These are phyloP conservation scores for Tenrec ecaudatus DNA, from an alignment of 2,113 vertebrate species.

Conservation along the genomic window DNA sequence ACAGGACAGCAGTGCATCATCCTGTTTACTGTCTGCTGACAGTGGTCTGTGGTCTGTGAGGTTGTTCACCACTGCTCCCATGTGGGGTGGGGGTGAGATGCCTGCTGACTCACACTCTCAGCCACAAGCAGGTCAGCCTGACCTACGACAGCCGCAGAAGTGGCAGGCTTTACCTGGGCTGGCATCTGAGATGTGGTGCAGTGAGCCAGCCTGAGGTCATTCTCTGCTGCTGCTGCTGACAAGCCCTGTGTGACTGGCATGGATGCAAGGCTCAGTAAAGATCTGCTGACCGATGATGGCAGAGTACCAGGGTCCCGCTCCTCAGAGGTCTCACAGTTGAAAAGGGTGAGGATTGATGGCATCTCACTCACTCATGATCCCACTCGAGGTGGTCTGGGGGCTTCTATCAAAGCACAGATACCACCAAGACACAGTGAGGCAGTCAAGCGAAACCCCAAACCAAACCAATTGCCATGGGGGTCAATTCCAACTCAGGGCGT, in stretches of 20 bases:
- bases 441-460: not conserved
- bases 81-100: not conserved
- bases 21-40: slow-evolving; percentile 73
- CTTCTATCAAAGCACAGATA: not conserved
- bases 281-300: too few relatives aligned
- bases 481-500: not conserved
- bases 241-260: not conserved
- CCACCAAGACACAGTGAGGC: not conserved
- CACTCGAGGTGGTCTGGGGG: not conserved
- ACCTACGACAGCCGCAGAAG: not conserved
- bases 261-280: slow-evolving; percentile 21
- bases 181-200: not conserved
- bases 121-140: slow-evolving; percentile 17
- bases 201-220: not conserved
- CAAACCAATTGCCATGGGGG: not conserved
- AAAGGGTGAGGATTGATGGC: not conserved
- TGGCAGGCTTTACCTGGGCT: not conserved
- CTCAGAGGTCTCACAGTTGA: not conserved
- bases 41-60: slow-evolving; percentile 33
- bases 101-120: slow-evolving; percentile 1
- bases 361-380: not conserved
- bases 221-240: not conserved
- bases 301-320: not conserved
- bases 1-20: slow-evolving; percentile 41
- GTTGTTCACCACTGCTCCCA: not conserved